Percentiles rank a stretch among this genome's conserved stretches.
These are phyloP conservation scores for Petroica traversi DNA, from an alignment of 2,113 vertebrate genomes.

Conservation along the genomic window DNA sequence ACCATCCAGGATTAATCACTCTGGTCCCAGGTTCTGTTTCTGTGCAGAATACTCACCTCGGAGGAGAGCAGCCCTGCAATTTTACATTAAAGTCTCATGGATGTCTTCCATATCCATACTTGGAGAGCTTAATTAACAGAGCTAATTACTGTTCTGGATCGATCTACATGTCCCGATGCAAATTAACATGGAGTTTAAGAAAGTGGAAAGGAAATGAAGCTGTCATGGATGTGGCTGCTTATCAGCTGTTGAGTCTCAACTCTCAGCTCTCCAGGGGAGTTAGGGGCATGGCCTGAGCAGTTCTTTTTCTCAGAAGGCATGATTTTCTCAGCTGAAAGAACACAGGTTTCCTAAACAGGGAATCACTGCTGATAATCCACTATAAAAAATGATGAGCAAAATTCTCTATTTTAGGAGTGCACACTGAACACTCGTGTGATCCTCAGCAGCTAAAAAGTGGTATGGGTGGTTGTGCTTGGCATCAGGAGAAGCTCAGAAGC, in stretches of 20 bases:
- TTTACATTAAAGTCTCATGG: not conserved
- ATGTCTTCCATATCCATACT: not conserved
- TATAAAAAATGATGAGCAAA: not conserved
- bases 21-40: not conserved
- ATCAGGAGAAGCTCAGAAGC: not conserved
- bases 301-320: not conserved
- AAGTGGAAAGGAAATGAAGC: not conserved
- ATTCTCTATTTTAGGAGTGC: not conserved
- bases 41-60: not conserved
- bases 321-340: not conserved
- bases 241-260: not conserved
- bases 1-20: not conserved
- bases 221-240: not conserved
- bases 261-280: not conserved
- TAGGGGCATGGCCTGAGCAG: not conserved
- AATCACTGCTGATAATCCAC: not conserved
- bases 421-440: accelerated
- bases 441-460: not conserved
- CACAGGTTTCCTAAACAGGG: not conserved
- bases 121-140: constrained; percentile 12
- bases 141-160: not conserved
- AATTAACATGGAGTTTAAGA: not conserved
- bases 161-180: not conserved
- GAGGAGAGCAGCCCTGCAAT: not conserved
- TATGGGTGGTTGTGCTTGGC: accelerated